Percentiles rank a stretch among this genome's conserved stretches.
These are phyloP conservation scores for Phymatocera aterrima DNA, from an alignment of 2,888 invertebrate species.

Conservation along the genomic window DNA sequence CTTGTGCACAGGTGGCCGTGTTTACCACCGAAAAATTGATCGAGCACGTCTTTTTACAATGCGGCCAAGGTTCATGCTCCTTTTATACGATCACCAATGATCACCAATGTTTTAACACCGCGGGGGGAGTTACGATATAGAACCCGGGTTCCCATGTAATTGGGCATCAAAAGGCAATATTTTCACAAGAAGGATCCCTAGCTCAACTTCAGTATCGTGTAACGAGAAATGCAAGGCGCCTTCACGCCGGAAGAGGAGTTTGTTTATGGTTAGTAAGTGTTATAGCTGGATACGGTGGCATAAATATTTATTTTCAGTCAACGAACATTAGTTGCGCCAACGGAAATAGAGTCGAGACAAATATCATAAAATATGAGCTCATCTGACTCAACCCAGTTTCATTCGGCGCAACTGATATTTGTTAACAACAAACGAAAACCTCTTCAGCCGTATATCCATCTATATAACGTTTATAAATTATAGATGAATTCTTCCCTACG, in stretches of 20 bases:
- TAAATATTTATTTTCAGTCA: too few relatives aligned
- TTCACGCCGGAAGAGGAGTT: background rate
- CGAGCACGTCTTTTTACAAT: background rate
- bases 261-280: too few relatives aligned
- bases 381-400: too few relatives aligned
- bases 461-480: too few relatives aligned
- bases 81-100: background rate
- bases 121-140: slow-evolving; percentile 53
- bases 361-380: too few relatives aligned
- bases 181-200: slow-evolving; percentile 48
- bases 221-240: background rate
- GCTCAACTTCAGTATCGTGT: slow-evolving; percentile 11
- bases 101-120: background rate
- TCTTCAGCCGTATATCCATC: too few relatives aligned
- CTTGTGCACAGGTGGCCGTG: background rate
- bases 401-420: too few relatives aligned
- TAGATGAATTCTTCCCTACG: too few relatives aligned
- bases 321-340: too few relatives aligned
- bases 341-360: too few relatives aligned
- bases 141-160: slow-evolving; percentile 64
- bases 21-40: background rate
- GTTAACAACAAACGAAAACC: too few relatives aligned
- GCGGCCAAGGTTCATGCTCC: background rate
- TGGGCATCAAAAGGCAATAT: slow-evolving; percentile 69
- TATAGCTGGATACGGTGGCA: too few relatives aligned